A percentile compares a stretch with the other conserved stretches of the same genome.
These are phyloP conservation scores for Lagothrix lagotricha DNA, from an alignment of 2,797 vertebrate species.

Conservation along the genomic window DNA sequence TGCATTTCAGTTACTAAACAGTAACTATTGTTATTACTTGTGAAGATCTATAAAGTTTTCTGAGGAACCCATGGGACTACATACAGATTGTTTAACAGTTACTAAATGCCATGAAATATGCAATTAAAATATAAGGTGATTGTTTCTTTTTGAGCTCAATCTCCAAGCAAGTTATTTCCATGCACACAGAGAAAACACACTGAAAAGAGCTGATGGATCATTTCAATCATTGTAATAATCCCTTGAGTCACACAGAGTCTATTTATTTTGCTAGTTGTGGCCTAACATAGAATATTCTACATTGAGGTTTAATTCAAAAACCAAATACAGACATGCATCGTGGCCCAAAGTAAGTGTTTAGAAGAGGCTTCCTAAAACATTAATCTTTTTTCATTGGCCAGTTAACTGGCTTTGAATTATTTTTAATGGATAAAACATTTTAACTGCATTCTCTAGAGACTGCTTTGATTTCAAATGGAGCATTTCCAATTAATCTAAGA, in stretches of 20 bases:
- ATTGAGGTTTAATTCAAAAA: constrained; percentile 38
- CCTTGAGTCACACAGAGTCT: neutral
- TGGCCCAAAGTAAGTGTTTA: constrained; percentile 18
- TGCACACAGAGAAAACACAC: neutral
- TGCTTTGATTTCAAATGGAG: constrained; percentile 64
- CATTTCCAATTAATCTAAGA: constrained; percentile 73
- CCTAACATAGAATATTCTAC: neutral
- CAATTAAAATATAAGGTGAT: neutral
- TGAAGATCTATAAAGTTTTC: neutral
- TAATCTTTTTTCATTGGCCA: constrained; percentile 61
- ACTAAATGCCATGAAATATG: neutral
- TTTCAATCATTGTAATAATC: neutral
- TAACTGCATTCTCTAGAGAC: constrained; percentile 50
- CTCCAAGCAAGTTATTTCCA: neutral
- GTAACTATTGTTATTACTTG: neutral
- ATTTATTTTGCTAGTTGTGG: neutral
- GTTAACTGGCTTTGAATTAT: constrained; percentile 68
- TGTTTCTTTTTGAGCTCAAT: constrained; percentile 3
- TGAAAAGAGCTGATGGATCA: neutral
- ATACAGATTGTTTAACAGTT: neutral
- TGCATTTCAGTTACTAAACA: neutral
- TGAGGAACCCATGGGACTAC: neutral
- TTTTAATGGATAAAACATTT: constrained; percentile 69
- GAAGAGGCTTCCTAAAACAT: constrained; percentile 46
- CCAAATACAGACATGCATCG: constrained; percentile 3